phyloP scores from a whole-genome alignment of 2,113 vertebrate species.

The Castor canadensis region DNA sequence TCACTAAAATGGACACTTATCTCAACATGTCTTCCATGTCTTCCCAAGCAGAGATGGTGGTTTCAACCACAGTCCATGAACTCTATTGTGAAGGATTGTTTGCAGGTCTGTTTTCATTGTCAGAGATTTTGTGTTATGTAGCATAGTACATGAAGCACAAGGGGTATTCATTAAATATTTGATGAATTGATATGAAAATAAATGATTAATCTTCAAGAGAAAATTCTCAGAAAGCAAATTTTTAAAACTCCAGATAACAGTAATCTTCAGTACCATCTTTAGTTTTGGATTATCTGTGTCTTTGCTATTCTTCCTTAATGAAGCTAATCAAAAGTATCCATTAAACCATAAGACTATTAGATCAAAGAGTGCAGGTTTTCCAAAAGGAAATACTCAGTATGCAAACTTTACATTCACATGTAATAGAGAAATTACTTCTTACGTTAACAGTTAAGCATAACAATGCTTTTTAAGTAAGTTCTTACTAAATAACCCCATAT shows the following conservation, averaged over 20 bases:
- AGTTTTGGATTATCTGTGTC: background rate
- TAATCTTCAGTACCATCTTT: background rate
- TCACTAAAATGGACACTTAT: no score
- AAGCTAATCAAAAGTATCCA: background rate
- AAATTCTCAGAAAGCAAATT: background rate
- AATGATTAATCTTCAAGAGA: background rate
- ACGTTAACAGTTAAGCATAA: background rate
- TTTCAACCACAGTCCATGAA: background rate
- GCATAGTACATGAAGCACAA: background rate
- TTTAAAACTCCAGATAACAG: background rate
- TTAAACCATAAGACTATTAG: background rate
- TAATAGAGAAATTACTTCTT: background rate
- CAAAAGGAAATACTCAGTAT: background rate
- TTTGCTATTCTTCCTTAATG: background rate
- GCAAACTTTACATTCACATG: background rate
- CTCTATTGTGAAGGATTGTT: background rate
- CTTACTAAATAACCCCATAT: background rate
- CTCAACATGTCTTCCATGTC: background rate
- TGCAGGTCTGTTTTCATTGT: background rate
- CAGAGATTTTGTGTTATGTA: no score
- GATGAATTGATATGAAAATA: background rate
- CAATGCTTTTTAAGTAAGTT: background rate
- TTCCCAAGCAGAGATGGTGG: background rate
- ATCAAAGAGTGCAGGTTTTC: background rate
- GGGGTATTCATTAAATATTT: background rate